Evolutionary conservation across 2,888 invertebrate genomes (phyloP), one percentile per base, ranked within the genome.

Genomic region (Ephialtes manifestator): DNA sequence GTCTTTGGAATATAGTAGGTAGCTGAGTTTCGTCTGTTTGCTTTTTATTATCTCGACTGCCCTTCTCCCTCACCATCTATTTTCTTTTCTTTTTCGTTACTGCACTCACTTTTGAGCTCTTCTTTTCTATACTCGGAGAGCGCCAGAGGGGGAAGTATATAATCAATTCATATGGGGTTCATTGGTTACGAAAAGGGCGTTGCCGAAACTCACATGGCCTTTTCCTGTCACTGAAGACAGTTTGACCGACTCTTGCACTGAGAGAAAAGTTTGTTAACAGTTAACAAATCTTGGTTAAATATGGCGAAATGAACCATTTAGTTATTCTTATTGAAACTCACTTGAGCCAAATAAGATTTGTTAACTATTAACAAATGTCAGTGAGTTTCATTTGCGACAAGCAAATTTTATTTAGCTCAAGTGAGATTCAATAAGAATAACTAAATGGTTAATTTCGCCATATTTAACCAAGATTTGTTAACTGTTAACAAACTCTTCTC

Each of bases 41-140:
- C 89, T 89, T 90, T 90, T 90, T 90, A 90, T 90, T 90, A 90
- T 89, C 90, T 77, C 76, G 55, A 84, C 76, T 67, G 63, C 76
- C 76, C 76, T 72, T 80, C 71, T 72, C 65, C 10, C 31, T 70
- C 71, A 76, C 48, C n/a, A 48, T 46, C 8, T 46, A 2, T 20
- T 18, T 48, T 18, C 35, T 89, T 86, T n/a, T n/a, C n/a, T 53
- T 86, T 68, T 58, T 65, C 53, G 18, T 24, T 43, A 60, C n/a
- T 35, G 28, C 53, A 20, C 55, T 55, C 13, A 55, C n/a, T 46
- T 24, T 20, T 31, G 55, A 65, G 53, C 51, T 28, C 15, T 67
- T 53, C 53, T 53, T 48, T 46, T 39, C 31, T 53, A 20, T 20
- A 35, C 15, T 20, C 28, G 35, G 31, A 48, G n/a, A 72, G 3